A percentile compares a stretch with the other conserved stretches of the same genome.
Conservation (phyloP, 2,113 vertebrate genomes). For the Recurvirostra avosetta region DNA sequence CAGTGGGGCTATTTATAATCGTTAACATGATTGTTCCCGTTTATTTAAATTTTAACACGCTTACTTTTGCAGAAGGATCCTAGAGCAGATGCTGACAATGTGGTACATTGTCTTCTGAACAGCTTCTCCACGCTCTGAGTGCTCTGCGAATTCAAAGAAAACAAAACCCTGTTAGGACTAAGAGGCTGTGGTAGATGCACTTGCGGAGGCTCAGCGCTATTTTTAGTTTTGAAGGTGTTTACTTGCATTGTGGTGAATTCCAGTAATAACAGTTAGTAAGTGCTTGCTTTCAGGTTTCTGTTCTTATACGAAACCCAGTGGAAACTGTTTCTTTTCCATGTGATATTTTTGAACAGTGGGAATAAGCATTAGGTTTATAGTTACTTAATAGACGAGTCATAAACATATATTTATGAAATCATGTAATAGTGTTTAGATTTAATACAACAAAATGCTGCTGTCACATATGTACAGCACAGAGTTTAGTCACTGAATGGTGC, state of each 20-base stretch:
- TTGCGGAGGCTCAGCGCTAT: background rate
- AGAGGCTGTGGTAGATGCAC: constrained; percentile 8
- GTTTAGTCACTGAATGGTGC: background rate
- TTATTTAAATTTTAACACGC: background rate
- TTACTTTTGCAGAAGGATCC: background rate
- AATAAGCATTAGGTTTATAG: background rate
- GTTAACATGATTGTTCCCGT: background rate
- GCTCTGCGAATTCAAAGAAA: constrained; percentile 3
- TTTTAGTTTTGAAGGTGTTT: constrained; percentile 31
- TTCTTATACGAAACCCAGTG: background rate
- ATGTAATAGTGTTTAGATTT: background rate
- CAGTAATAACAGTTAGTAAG: constrained; percentile 15
- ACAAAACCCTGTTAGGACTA: background rate
- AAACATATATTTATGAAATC: background rate
- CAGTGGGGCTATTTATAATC: background rate
- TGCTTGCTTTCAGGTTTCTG: constrained; percentile 36
- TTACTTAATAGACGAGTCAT: background rate
- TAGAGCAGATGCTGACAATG: background rate
- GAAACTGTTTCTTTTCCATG: background rate
- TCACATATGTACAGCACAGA: background rate
- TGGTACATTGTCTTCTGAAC: constrained; percentile 13
- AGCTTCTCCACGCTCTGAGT: background rate
- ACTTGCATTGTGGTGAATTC: constrained; percentile 45
- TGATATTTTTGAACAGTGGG: background rate
- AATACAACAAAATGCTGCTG: background rate